phyloP scores from a whole-genome alignment of 1,140 invertebrate species.

The Diorhabda sublineata region DNA sequence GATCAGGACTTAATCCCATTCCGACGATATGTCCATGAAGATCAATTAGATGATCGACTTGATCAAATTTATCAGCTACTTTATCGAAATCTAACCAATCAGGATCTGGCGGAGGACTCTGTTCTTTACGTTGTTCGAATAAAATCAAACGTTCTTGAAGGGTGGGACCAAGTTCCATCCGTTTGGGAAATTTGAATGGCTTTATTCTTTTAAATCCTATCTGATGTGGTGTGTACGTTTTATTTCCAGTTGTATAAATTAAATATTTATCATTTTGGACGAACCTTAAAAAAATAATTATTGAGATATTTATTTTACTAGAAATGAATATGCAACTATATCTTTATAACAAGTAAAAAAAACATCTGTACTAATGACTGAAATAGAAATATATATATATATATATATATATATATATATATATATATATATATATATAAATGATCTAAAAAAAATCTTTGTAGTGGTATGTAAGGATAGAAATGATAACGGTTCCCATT shows the following conservation, averaged over 20 bases:
- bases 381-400: too few relatives aligned
- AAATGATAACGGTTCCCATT: too few relatives aligned
- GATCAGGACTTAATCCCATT: slow-evolving; percentile 83
- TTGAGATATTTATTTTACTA: neutral
- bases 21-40: slow-evolving; percentile 87
- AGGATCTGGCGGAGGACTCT: slow-evolving; percentile 52
- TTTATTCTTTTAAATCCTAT: slow-evolving; percentile 79
- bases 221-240: slow-evolving; percentile 84
- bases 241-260: slow-evolving; percentile 81
- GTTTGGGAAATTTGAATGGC: slow-evolving; percentile 65
- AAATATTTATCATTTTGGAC: slow-evolving; percentile 66
- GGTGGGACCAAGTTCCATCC: slow-evolving; percentile 64
- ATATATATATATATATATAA: too few relatives aligned
- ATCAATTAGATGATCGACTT: slow-evolving; percentile 79
- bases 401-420: too few relatives aligned
- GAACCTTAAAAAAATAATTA: slow-evolving; percentile 22
- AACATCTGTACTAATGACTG: too few relatives aligned
- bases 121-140: slow-evolving; percentile 52
- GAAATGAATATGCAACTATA: too few relatives aligned
- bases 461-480: too few relatives aligned
- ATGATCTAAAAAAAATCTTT: too few relatives aligned
- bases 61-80: slow-evolving; percentile 70
- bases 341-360: too few relatives aligned
- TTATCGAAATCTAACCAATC: slow-evolving; percentile 68
- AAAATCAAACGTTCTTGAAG: slow-evolving; percentile 64